phyloP scores from a whole-genome alignment of 2,113 vertebrate species.

The Pelobates fuscus region DNA sequence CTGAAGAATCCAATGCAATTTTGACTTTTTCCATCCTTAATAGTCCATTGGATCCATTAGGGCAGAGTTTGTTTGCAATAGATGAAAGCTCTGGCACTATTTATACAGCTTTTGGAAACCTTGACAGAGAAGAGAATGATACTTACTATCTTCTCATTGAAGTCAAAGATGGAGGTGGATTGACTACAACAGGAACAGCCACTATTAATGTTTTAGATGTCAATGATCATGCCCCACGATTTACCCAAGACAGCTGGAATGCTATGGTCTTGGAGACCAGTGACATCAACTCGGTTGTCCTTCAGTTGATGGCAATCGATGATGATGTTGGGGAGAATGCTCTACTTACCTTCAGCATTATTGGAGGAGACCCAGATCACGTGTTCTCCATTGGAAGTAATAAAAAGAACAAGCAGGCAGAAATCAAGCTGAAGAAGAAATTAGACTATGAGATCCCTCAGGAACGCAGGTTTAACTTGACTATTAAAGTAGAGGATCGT shows the following conservation, averaged over 20 bases:
- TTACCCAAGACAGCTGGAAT: conserved; percentile 70
- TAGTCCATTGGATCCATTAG: conserved; percentile 63
- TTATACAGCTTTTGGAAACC: conserved; percentile 64
- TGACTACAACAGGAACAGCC: conserved; percentile 79
- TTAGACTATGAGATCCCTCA: conserved; percentile 81
- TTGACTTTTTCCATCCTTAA: conserved; percentile 78
- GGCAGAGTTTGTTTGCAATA: conserved; percentile 75
- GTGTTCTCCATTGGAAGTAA: conserved; percentile 82
- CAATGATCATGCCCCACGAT: conserved; percentile 81
- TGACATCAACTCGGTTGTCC: conserved; percentile 71
- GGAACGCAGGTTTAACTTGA: conserved; percentile 85
- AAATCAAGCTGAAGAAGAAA: conserved; percentile 75
- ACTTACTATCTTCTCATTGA: conserved; percentile 79
- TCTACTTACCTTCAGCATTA: conserved; percentile 79
- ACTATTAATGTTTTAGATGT: conserved; percentile 76
- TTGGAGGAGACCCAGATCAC: conserved; percentile 80
- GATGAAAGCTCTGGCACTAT: conserved; percentile 76
- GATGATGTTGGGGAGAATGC: conserved; percentile 77
- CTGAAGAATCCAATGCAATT: conserved; percentile 80
- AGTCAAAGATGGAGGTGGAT: conserved; percentile 83
- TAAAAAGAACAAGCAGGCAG: conserved; percentile 73
- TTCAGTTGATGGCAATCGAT: conserved; percentile 77
- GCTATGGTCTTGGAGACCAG: conserved; percentile 73
- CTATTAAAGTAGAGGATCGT: conserved; percentile 80
- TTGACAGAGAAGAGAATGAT: conserved; percentile 80